Base-by-base conservation (phyloP, 2,113 vertebrate species). In the Corythaixoides concolor region DNA sequence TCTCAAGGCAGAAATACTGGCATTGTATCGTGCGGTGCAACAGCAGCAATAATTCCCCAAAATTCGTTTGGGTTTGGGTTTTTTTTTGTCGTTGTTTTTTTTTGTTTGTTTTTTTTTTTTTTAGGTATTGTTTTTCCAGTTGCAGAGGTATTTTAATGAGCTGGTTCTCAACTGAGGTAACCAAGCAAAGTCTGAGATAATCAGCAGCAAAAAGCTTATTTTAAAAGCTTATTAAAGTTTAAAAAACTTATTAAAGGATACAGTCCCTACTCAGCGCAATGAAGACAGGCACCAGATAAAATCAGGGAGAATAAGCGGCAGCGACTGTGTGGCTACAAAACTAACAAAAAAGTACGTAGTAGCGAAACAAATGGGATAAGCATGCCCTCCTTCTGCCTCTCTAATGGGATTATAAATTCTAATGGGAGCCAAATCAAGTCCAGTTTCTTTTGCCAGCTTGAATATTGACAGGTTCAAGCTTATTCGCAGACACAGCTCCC, bases 1-100 rank as follows among this genome's bases (percentile, higher is more conserved):
- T 95, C 59, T 91, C 60, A 96, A 95, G 96, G 89, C 83, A 94
- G 88, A 80, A 93, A 86, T 47, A 56, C 72, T 24, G 74, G 33
- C 67, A 86, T 88, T 83, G 78, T 63, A 74, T 24, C 26, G 1
- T 22, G 63, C 2, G 10, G 56, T 53, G 81, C 63, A 49, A 56
- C 20, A 49, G 60, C 81, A 83, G 45, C 58, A 59, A 49, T 43
- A 66, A 74, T 47, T 62, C 11, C 28, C 22, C 21, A 15, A 82
- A 79, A 85, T 17, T 12, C 15, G 82, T n/a, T n/a, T n/a, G n/a
- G n/a, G n/a, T n/a, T n/a, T n/a, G n/a, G n/a, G 11, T 39, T 39
- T 39, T 39, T 39, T 39, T 39, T 39, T n/a, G n/a, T n/a, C n/a
- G n/a, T n/a, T n/a, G 11, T 39, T 39, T 39, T 39, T 39, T 39